Percentiles rank a stretch among this genome's conserved stretches.
Conservation (phyloP, 1,140 invertebrate genomes). For the Lutraria rhynchaena region DNA sequence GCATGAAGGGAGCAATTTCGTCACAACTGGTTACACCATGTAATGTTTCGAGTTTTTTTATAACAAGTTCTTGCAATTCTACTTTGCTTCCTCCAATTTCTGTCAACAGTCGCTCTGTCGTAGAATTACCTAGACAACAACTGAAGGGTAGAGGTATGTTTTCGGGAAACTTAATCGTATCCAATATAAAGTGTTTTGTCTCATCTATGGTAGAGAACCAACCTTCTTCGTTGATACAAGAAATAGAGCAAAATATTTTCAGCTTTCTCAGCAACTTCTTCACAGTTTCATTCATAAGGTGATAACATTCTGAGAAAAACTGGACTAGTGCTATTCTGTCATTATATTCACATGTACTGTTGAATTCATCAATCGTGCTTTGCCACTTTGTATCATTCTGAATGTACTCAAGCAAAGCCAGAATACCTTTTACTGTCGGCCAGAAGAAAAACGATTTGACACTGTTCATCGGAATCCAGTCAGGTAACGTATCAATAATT, state of each 20-base stretch:
- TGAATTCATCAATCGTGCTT: no score
- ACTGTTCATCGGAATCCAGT: constrained; percentile 12
- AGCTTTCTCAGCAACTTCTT: not conserved
- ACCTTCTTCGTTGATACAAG: not conserved
- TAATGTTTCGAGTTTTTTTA: not conserved
- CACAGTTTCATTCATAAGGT: not conserved
- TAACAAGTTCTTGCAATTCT: not conserved
- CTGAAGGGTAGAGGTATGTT: not conserved
- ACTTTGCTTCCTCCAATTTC: not conserved
- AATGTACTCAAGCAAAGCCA: not conserved
- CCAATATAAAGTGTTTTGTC: not conserved
- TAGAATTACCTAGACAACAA: not conserved
- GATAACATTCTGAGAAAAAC: not conserved
- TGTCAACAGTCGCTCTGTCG: not conserved
- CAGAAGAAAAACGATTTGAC: not conserved
- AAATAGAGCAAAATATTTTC: not conserved
- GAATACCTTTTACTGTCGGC: constrained; percentile 2
- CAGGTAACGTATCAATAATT: constrained; percentile 3
- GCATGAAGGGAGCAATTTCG: constrained; percentile 5
- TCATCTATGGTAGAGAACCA: not conserved
- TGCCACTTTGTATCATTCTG: no score
- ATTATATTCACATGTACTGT: no score
- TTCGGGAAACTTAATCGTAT: not conserved
- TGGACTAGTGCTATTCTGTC: no score
- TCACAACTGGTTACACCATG: not conserved